These are phyloP conservation scores for Mesoligia furuncula DNA, from an alignment of 2,888 invertebrate genomes.

Conservation along the genomic window DNA sequence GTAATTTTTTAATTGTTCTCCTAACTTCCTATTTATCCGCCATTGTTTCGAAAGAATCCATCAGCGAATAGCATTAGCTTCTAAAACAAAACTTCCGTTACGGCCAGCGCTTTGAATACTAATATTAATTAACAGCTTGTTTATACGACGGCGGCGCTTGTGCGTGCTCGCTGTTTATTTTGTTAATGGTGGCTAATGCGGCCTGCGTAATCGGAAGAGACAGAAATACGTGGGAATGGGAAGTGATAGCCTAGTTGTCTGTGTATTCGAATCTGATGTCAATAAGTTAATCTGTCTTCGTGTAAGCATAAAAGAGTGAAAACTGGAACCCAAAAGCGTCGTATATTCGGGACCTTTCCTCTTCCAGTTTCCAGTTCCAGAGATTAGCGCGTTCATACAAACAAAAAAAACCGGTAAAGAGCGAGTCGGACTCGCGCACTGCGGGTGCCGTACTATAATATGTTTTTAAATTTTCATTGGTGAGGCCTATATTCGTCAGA, in stretches of 20 bases:
- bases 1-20: neutral
- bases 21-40: constrained; percentile 3
- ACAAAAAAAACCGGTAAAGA: too few species aligned
- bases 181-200: constrained; percentile 61
- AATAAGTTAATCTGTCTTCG: neutral
- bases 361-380: too few species aligned
- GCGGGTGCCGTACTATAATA: too few species aligned
- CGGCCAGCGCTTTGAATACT: constrained; percentile 57
- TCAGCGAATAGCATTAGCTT: constrained; percentile 48
- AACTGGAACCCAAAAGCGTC: neutral
- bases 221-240: constrained; percentile 35
- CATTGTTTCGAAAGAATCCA: constrained; percentile 55
- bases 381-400: too few species aligned
- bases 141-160: constrained; percentile 39
- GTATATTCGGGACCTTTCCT: neutral
- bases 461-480: too few species aligned
- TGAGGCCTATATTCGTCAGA: too few species aligned
- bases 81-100: constrained; percentile 60
- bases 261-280: constrained; percentile 19
- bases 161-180: constrained; percentile 55
- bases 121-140: constrained; percentile 59
- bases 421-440: too few species aligned
- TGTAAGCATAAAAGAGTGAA: neutral
- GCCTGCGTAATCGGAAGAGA: constrained; percentile 31
- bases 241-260: constrained; percentile 11